Evolutionary conservation across 2,888 invertebrate genomes (phyloP).

Genomic region (Actias luna): DNA sequence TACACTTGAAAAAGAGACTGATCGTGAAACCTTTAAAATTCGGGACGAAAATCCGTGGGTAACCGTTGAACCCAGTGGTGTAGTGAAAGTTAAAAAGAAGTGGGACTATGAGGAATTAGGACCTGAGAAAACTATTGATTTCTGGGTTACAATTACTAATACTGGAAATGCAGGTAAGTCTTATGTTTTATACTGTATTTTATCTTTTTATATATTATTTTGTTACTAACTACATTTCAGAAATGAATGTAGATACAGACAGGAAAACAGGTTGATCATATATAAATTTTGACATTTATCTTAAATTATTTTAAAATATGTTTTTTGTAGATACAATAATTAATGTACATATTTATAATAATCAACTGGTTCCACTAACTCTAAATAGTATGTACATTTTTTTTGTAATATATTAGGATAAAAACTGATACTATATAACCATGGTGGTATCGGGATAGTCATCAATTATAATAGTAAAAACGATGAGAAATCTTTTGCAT

Average conservation of each 20-base stretch:
- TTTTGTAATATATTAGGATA: too few relatives aligned
- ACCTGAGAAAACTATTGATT: conserved; percentile 96
- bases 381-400: too few relatives aligned
- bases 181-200: background rate
- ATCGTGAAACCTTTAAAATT: conserved; percentile 95
- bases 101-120: conserved; percentile 98
- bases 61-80: conserved; percentile 94
- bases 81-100: conserved; percentile 96
- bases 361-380: too few relatives aligned
- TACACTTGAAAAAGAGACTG: conserved; percentile 94
- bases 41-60: conserved; percentile 97
- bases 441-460: background rate
- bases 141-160: conserved; percentile 97
- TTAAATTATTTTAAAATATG: background rate
- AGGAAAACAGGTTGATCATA: background rate
- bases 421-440: background rate
- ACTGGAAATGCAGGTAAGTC: conserved; percentile 92
- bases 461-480: background rate
- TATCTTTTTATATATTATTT: background rate
- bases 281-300: background rate
- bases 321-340: background rate
- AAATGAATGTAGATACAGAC: background rate
- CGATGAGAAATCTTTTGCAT: conserved; percentile 22
- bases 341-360: too few relatives aligned
- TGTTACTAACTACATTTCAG: background rate